Conservation (phyloP, 2,113 vertebrate genomes). For the Eptatretus burgeri region DNA sequence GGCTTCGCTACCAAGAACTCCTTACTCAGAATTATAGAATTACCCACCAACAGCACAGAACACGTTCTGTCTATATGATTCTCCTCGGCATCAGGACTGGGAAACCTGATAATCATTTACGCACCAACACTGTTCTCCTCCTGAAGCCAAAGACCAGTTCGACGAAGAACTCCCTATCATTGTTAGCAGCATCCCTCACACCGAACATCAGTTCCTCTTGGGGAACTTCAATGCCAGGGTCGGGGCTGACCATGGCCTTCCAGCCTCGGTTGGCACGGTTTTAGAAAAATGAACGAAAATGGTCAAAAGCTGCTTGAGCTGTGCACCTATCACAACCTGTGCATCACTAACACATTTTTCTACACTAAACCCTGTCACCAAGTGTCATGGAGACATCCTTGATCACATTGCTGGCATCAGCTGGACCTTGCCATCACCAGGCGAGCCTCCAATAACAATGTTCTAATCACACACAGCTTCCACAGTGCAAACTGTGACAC, state of each 20-base stretch:
- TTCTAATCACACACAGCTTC: too few relatives aligned
- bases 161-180: neutral
- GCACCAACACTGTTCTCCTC: neutral
- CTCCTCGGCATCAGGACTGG: neutral
- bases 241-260: neutral
- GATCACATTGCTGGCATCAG: neutral
- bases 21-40: neutral
- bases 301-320: neutral
- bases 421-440: neutral
- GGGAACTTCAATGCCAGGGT: neutral
- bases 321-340: neutral
- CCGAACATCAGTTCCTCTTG: neutral
- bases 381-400: neutral
- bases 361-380: neutral
- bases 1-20: neutral
- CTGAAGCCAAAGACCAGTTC: neutral
- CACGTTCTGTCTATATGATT: neutral
- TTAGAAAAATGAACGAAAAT: constrained; percentile 1
- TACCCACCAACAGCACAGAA: neutral
- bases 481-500: too few relatives aligned
- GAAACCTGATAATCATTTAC: neutral
- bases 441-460: too few relatives aligned
- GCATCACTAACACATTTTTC: too few relatives aligned
- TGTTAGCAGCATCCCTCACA: neutral
- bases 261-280: neutral